Base-by-base conservation (phyloP, 1,140 invertebrate genomes). In the Drosophila willistoni region DNA sequence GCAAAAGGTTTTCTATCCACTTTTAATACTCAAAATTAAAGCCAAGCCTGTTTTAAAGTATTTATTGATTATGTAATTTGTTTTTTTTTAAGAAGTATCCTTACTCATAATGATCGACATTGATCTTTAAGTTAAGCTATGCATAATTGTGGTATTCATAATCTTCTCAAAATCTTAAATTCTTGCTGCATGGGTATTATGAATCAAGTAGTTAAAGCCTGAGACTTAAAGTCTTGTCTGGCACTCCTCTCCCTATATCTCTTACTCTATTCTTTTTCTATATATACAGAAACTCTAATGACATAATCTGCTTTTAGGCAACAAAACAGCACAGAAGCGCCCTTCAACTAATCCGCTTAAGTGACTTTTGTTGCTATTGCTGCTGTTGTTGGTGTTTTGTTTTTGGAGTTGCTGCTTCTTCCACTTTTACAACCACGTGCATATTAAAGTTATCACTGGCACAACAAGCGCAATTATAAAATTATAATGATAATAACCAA, bases 221-320 rank as follows among this genome's bases (percentile, higher is more conserved):
- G 7, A 69, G 56, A 34, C 66, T 66, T 55, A 54, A 78, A 80
- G 68, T 69, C 54, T 42, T 68, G 61, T 63, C 63, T 71, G 51
- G 63, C n/a, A 36, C 14, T 36, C 3, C 34, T 19, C 54, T 60
- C 17, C 57, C 13, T 13, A 19, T 34, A 22, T 36, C 25, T 14
- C 25, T 25, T 57, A 64, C 41, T 73, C 47, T 66, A 34, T 59
- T 3, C 59, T n/a, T 51, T 4, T 34, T 47, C 25, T 47, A 54
- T 77, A 54, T 73, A 62, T 69, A 75, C 47, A 68, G 59, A 68
- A 72, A 72, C 72, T 79, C 80, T 86, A 86, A 86, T 86, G 83
- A 86, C 84, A 89, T 86, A 86, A 86, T 86, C 83, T 87, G 84
- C 84, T 86, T 89, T 89, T 89, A 79, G 76, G 79, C 79, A 89